Evolutionary conservation across 2,888 invertebrate genomes (phyloP).

Genomic region (Fragum sueziense): DNA sequence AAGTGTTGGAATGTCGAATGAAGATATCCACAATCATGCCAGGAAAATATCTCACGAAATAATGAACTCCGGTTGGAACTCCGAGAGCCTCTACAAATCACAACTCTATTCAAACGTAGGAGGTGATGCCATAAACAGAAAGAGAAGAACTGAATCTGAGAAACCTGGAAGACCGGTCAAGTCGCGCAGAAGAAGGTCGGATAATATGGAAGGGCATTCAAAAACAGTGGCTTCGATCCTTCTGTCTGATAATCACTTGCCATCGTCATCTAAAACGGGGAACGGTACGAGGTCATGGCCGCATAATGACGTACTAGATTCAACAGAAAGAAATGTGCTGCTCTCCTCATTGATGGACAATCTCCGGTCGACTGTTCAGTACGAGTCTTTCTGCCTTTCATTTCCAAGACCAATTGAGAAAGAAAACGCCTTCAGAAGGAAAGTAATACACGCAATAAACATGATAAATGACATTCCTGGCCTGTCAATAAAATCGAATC

Average conservation of each 20-base stretch:
- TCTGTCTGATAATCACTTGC: conserved; percentile 33
- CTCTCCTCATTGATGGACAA: conserved; percentile 56
- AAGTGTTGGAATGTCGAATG: conserved; percentile 25
- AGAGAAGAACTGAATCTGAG: conserved; percentile 29
- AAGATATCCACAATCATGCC: conserved; percentile 56
- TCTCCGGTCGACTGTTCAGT: conserved; percentile 58
- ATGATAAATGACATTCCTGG: conserved; percentile 31
- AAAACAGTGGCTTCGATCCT: conserved; percentile 58
- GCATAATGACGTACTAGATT: conserved; percentile 34
- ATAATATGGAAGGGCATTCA: conserved; percentile 49
- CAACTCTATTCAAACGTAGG: conserved; percentile 40
- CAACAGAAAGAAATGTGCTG: conserved; percentile 47
- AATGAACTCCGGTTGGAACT: conserved; percentile 44
- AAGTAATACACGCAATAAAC: conserved; percentile 34
- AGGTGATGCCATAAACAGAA: conserved; percentile 25
- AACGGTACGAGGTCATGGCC: conserved; percentile 4
- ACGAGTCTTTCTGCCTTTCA: conserved; percentile 60
- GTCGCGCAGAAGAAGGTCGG: conserved; percentile 33
- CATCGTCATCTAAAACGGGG: conserved; percentile 7
- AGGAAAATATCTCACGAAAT: conserved; percentile 57
- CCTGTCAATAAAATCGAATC: conserved; percentile 31
- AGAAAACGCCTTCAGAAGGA: conserved; percentile 49
- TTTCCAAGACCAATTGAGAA: conserved; percentile 48
- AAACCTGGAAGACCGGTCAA: conserved; percentile 16
- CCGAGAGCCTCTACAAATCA: conserved; percentile 50